A percentile compares a stretch with the other conserved stretches of the same genome.
Conservation (phyloP, 2,797 vertebrate genomes). For the Labroides dimidiatus region DNA sequence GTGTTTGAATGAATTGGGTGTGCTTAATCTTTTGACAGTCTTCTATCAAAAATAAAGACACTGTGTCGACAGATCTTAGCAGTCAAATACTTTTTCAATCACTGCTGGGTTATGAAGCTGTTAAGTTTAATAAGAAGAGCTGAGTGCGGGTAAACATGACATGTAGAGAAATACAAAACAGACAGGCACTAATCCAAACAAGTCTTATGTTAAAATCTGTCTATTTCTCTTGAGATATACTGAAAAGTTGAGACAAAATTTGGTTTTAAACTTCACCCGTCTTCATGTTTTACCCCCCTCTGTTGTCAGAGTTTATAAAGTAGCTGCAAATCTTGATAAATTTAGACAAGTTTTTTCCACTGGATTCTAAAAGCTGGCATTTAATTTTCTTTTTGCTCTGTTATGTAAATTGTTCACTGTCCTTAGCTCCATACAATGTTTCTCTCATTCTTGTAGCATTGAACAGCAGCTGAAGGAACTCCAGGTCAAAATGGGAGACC, state of each 20-base stretch:
- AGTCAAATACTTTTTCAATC: conserved; percentile 16
- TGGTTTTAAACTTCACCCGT: background rate
- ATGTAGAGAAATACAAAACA: conserved; percentile 2
- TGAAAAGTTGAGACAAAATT: background rate
- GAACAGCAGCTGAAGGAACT: conserved; percentile 90
- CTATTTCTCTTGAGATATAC: background rate
- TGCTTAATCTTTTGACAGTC: conserved; percentile 21
- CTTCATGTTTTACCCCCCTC: background rate
- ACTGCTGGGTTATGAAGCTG: background rate
- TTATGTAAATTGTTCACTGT: background rate
- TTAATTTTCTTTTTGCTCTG: conserved; percentile 1
- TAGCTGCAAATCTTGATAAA: background rate
- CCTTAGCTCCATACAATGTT: background rate
- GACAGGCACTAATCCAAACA: conserved; percentile 1
- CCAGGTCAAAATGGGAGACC: conserved; percentile 86
- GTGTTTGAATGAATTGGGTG: conserved; percentile 19
- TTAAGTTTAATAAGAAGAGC: conserved; percentile 13
- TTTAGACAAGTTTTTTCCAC: background rate
- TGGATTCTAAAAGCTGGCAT: background rate
- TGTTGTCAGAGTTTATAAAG: background rate
- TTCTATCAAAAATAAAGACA: conserved; percentile 19
- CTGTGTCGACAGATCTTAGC: conserved; percentile 5
- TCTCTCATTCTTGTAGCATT: conserved; percentile 81
- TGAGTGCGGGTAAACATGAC: conserved; percentile 5
- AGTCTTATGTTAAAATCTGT: background rate